Percentiles rank a stretch among this genome's conserved stretches.
These are phyloP conservation scores for Cebus imitator DNA, from an alignment of 2,113 vertebrate species.

Conservation along the genomic window DNA sequence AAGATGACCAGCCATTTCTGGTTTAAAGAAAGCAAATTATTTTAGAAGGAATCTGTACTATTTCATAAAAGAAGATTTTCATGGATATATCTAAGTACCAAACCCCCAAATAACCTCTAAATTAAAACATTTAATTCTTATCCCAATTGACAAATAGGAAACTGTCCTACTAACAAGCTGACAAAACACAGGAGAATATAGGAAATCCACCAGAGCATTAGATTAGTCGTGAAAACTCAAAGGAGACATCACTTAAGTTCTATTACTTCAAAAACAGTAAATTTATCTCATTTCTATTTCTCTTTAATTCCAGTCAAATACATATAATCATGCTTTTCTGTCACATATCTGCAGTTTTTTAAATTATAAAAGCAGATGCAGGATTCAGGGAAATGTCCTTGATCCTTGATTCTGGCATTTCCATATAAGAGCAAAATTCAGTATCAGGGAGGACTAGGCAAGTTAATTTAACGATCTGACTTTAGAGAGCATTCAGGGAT, in stretches of 20 bases:
- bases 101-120: background rate
- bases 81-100: background rate
- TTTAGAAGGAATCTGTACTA: background rate
- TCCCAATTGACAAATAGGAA: conserved; percentile 20
- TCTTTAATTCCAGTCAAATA: conserved; percentile 10
- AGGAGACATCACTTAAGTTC: background rate
- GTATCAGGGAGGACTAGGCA: background rate
- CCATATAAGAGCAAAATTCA: background rate
- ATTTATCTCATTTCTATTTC: background rate
- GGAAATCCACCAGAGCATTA: background rate
- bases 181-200: background rate
- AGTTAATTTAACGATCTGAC: background rate
- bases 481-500: background rate
- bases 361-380: background rate
- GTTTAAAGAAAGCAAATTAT: conserved; percentile 41
- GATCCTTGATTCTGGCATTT: background rate
- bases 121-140: conserved; percentile 43
- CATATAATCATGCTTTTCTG: background rate
- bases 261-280: background rate
- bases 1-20: conserved; percentile 17
- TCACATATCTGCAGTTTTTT: background rate
- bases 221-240: background rate
- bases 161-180: background rate
- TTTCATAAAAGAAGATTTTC: background rate
- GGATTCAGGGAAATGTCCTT: background rate